Conservation (phyloP, 2,113 vertebrate species). For the Platycercus adscitus region DNA sequence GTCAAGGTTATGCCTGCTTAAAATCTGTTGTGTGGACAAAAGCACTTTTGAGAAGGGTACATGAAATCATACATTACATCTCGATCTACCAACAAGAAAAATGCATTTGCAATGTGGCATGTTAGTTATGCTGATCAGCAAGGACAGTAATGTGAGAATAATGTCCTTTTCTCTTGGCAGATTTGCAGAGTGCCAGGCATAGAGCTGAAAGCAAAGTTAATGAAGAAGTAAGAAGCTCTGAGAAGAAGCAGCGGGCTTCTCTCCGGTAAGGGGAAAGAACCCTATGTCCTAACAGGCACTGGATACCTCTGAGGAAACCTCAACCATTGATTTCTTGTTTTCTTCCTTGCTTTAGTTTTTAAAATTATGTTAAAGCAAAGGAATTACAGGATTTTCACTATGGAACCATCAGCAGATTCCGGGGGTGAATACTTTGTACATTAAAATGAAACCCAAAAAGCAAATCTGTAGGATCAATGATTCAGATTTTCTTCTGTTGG, state of each 20-base stretch:
- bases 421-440: neutral
- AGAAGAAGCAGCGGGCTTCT: conserved; percentile 89
- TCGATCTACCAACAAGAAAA: neutral
- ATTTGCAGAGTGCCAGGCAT: conserved; percentile 84
- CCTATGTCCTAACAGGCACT: neutral
- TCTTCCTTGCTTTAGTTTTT: neutral
- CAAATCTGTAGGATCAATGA: neutral
- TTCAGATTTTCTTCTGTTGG: neutral
- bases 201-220: conserved; percentile 87
- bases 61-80: fast-evolving
- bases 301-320: neutral
- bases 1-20: neutral
- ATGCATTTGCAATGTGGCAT: fast-evolving
- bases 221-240: conserved; percentile 88
- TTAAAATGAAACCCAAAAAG: neutral
- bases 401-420: neutral
- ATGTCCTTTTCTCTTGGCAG: conserved; percentile 65
- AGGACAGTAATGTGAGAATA: neutral
- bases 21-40: neutral
- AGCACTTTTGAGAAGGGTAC: neutral
- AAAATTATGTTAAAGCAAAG: neutral
- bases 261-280: conserved; percentile 81
- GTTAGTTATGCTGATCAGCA: neutral
- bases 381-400: neutral
- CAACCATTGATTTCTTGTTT: neutral